These are phyloP conservation scores for Halesus radiatus DNA, from an alignment of 1,140 invertebrate species.

Conservation along the genomic window DNA sequence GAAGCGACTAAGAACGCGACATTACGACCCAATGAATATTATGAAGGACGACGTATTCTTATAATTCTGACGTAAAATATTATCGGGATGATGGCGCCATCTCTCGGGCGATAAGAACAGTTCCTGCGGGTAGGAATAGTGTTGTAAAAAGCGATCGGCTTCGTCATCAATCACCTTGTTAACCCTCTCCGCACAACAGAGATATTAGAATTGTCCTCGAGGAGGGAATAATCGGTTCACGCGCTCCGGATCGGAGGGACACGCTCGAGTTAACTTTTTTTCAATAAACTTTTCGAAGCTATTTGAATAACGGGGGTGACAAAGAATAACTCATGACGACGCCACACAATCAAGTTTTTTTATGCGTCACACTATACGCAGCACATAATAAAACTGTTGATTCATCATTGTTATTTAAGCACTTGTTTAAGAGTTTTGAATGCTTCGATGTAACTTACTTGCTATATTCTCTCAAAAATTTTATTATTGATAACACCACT, in stretches of 20 bases:
- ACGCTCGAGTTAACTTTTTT: constrained; percentile 50
- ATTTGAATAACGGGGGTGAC: constrained; percentile 37
- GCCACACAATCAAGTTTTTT: constrained; percentile 42
- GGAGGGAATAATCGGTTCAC: constrained; percentile 52
- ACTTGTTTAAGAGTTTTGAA: too few species aligned
- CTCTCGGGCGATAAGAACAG: constrained; percentile 13
- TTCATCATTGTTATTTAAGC: too few species aligned
- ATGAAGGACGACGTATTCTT: background rate
- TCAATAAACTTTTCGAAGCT: constrained; percentile 47
- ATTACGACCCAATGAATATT: too few species aligned
- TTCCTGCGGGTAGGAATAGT: background rate
- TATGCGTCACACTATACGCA: background rate
- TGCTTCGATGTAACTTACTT: too few species aligned
- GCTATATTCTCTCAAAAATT: too few species aligned
- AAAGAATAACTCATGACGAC: constrained; percentile 48
- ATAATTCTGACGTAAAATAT: constrained; percentile 33
- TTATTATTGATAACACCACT: too few species aligned
- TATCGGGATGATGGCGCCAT: constrained; percentile 3
- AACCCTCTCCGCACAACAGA: constrained; percentile 51
- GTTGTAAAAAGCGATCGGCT: constrained; percentile 34
- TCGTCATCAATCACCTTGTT: constrained; percentile 55
- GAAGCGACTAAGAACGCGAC: too few species aligned
- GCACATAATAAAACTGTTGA: too few species aligned
- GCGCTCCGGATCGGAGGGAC: constrained; percentile 44
- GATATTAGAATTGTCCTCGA: constrained; percentile 50